Evolutionary conservation across 1,140 invertebrate species (phyloP), one percentile per base, ranked within the genome.

Genomic region (Halotydeus destructor): DNA sequence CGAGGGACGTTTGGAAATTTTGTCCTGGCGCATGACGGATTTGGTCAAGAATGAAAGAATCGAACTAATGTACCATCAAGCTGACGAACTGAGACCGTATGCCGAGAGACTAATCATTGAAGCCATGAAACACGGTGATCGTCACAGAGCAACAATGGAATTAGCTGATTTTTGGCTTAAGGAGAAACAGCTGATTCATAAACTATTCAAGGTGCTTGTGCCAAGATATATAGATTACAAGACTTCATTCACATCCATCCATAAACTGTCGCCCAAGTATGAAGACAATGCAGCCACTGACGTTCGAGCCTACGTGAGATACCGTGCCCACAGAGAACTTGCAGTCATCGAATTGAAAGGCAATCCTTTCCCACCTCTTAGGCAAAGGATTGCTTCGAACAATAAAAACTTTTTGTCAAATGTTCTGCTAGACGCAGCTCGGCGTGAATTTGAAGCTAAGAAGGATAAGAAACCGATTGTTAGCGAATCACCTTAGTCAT

Each of bases 181-280:
- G 58, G 84, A 91, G 50, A 89, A 89, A 54, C 76, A 85, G 58
- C 59, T 85, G 11, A 64, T 91, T 4, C 82, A 88, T 51, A 91
- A 91, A 64, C 59, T 91, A 28, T 93, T 93, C 52, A 88, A 91
- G 69, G 83, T 89, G 14, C 57, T 89, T 14, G 81, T 74, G 18
- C 83, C 83, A 9, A 63, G 81, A 38, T 91, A 70, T 62, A 62
- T 78, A 54, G 68, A 77, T 51, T 75, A 67, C 49, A 67, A 65
- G 26, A 57, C 65, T 5, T 69, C 73, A 1, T 85, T 69, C 54
- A 89, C 83, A 21, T 69, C 68, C 54, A 60, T 85, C 50, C 69
- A 72, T 41, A 71, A 66, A 53, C 71, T 74, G 21, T 78, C 79
- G 2, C 61, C 54, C 38, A 57, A 64, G 30, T 71, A 71, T 55